Evolutionary conservation across 2,797 vertebrate species (phyloP).

Genomic region (Leuciscus waleckii): DNA sequence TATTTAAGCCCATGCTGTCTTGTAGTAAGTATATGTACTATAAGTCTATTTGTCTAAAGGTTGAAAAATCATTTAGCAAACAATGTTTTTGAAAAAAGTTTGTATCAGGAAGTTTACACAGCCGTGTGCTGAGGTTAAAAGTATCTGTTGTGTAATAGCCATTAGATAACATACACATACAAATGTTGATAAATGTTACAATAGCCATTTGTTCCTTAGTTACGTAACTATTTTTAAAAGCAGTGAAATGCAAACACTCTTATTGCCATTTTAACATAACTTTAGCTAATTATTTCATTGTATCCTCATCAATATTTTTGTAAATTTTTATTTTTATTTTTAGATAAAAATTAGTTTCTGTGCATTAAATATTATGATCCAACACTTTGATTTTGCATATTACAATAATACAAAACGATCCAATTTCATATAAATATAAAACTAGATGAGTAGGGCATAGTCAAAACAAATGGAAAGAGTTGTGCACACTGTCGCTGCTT

Average conservation of each 20-base stretch:
- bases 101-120: constrained; percentile 3
- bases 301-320: background rate
- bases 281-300: background rate
- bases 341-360: background rate
- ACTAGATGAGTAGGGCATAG: background rate
- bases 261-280: background rate
- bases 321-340: background rate
- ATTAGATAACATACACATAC: background rate
- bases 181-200: background rate
- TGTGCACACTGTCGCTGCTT: background rate
- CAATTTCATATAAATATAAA: background rate
- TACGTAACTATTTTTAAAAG: background rate
- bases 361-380: background rate
- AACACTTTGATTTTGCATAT: background rate
- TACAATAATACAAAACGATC: background rate
- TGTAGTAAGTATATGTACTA: background rate
- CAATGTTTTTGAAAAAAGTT: background rate
- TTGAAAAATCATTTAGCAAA: background rate
- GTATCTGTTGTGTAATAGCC: background rate
- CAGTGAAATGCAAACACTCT: background rate
- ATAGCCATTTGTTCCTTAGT: background rate
- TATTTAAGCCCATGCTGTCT: background rate
- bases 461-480: background rate
- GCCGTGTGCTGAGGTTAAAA: background rate
- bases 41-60: background rate